These are phyloP conservation scores for Podarcis lilfordi DNA, from an alignment of 2,797 vertebrate genomes.

Conservation along the genomic window DNA sequence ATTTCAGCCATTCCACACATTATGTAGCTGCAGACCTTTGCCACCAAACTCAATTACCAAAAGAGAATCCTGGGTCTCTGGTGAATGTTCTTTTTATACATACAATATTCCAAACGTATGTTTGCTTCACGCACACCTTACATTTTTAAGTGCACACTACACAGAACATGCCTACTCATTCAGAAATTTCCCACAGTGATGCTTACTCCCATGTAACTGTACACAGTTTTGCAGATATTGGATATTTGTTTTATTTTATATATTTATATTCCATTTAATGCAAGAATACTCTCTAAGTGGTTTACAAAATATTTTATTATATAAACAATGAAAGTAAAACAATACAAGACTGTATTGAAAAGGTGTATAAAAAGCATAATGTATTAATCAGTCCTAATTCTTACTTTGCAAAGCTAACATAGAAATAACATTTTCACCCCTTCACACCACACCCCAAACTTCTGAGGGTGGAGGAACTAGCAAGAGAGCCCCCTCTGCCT, in stretches of 20 bases:
- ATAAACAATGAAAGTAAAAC: no score
- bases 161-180: background rate
- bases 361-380: background rate
- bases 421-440: background rate
- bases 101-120: background rate
- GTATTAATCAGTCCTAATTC: background rate
- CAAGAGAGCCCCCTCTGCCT: no score
- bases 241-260: no score
- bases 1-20: background rate
- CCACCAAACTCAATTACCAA: background rate
- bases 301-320: no score
- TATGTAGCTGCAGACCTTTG: background rate
- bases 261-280: no score
- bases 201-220: background rate
- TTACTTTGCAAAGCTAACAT: background rate
- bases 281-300: no score
- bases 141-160: background rate
- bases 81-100: background rate
- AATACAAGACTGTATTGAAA: no score
- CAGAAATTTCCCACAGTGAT: background rate
- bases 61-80: background rate
- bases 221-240: background rate
- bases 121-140: background rate
- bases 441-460: rapidly evolving
- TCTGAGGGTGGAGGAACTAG: no score